A percentile compares a stretch with the other conserved stretches of the same genome.
These are phyloP conservation scores for Polymixis lichenea DNA, from an alignment of 2,888 invertebrate species.

Conservation along the genomic window DNA sequence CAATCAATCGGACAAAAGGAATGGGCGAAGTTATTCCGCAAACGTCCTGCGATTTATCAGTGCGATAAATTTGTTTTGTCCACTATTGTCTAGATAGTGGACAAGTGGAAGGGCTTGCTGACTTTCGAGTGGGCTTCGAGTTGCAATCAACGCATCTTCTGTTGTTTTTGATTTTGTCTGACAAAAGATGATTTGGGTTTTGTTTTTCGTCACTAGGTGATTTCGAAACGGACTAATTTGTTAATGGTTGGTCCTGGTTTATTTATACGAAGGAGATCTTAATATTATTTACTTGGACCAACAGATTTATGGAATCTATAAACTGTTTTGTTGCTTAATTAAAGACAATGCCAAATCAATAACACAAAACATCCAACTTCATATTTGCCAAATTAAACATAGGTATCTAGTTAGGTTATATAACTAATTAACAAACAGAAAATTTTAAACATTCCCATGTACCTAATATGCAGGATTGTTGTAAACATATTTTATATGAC, in stretches of 20 bases:
- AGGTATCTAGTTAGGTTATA: not conserved
- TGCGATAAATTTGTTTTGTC: constrained; percentile 62
- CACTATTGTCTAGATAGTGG: constrained; percentile 47
- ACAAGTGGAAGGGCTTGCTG: constrained; percentile 38
- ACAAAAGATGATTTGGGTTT: constrained; percentile 14
- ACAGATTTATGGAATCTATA: not conserved
- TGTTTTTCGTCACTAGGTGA: not conserved
- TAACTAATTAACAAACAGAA: constrained; percentile 25
- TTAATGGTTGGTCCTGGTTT: not conserved
- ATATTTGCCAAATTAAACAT: constrained; percentile 17
- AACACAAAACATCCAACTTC: constrained; percentile 6
- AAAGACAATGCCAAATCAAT: not conserved
- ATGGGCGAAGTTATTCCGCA: constrained; percentile 79
- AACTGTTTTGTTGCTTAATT: not conserved
- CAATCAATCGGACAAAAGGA: constrained; percentile 87
- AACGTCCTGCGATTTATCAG: constrained; percentile 82
- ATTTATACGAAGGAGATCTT: too few relatives aligned
- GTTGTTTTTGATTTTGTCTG: constrained; percentile 32
- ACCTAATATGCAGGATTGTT: constrained; percentile 32
- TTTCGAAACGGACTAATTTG: not conserved
- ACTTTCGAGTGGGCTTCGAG: constrained; percentile 59
- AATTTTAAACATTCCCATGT: constrained; percentile 31
- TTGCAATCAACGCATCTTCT: constrained; percentile 66
- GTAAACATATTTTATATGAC: too few relatives aligned
- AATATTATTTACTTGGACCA: not conserved